Evolutionary conservation across 2,113 vertebrate species (phyloP).

Genomic region (Natator depressus): DNA sequence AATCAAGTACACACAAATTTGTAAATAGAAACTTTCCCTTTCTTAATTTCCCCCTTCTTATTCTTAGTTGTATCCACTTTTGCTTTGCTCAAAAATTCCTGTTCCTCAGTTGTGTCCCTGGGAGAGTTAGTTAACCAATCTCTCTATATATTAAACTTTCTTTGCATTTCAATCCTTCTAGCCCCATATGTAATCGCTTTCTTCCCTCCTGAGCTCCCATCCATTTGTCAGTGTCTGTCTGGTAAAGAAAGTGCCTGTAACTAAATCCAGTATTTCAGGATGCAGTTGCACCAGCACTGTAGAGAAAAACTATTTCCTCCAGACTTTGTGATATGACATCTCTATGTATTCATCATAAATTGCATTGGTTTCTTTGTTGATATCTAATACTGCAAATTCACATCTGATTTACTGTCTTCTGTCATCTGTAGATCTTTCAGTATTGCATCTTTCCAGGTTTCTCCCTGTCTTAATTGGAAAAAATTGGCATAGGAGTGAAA

Average conservation of each 20-base stretch:
- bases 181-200: neutral
- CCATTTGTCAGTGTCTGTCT: neutral
- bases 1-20: neutral
- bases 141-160: neutral
- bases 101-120: neutral
- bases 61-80: neutral
- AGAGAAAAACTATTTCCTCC: neutral
- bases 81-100: neutral
- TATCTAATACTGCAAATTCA: accelerated
- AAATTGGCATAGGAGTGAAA: neutral
- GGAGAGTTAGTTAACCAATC: neutral
- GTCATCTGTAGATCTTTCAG: neutral
- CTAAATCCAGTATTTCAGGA: neutral
- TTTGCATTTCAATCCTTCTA: neutral
- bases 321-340: neutral
- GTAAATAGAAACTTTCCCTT: neutral
- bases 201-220: neutral
- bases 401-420: neutral
- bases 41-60: neutral
- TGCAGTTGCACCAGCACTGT: neutral
- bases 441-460: neutral
- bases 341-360: neutral
- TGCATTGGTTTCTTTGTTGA: neutral
- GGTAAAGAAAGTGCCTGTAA: neutral
- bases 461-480: neutral